Base-by-base conservation (phyloP, 2,888 invertebrate species). In the Papilio elwesi region DNA sequence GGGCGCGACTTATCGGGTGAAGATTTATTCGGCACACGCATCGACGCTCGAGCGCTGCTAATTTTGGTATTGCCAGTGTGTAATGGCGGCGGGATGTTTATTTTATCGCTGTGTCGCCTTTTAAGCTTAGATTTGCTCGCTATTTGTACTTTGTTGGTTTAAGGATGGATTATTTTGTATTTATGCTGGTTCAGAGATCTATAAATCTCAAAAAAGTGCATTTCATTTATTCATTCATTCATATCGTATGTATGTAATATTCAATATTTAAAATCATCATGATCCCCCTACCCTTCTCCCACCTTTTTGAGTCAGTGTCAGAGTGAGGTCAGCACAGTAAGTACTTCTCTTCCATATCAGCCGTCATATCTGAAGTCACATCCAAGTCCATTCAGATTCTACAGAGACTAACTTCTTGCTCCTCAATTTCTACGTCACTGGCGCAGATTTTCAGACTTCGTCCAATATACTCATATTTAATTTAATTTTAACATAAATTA, bases 11-110 rank as follows among this genome's bases (percentile, higher is more conserved):
- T 87, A 89, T 88, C 87, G 78, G 79, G 76, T 67, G 77, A 64
- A 82, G 87, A 89, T 89, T 88, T 89, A 88, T 88, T 81, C 83
- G 78, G 80, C 83, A 83, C 82, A 82, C 80, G 77, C 78, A 78
- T 73, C 74, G 75, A 71, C 76, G 78, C 78, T 79, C 49, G 64
- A 78, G 79, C 78, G 74, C 74, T 68, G 77, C 82, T 83, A 81
- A 83, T 84, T 81, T 82, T 80, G 79, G 79, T 79, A 75, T 77
- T 76, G 76, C 74, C 67, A 38, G 71, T 74, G 73, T 71, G 66
- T 73, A 73, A 73, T 73, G 73, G 73, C 66, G 52, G 43, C 63
- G 53, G 74, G 73, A 75, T 76, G 74, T 77, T 77, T 78, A 77
- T 75, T 75, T 76, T 76, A 78, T 78, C 78, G 72, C 66, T 36